Evolutionary conservation across 1,140 invertebrate species (phyloP), one percentile per base, ranked within the genome.

Genomic region (Drosophila orena): DNA sequence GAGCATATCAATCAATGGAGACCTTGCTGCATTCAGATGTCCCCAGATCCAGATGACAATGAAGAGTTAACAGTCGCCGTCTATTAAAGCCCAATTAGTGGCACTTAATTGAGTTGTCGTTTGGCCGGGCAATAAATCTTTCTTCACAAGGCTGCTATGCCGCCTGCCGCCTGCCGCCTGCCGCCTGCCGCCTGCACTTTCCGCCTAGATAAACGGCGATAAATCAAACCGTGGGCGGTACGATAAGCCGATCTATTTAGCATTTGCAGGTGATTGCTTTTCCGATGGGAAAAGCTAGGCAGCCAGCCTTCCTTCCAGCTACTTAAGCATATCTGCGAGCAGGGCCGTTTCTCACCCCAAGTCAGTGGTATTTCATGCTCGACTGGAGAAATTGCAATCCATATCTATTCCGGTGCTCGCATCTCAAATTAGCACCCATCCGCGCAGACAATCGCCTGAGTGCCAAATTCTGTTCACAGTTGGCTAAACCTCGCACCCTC

Each of bases 31-130:
- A 46, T 47, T 34, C 40, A 60, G 46, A 53, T 52, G 34, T 71
- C 24, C 58, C 44, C 38, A 24, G 47, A 44, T 37, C 64, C 71
- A 79, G 64, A 66, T 79, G 44, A 75, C 62, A 61, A 75, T 50
- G 60, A 75, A 75, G 49, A 76, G 72, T 76, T 77, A 80, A 71
- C 54, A 61, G 55, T 46, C 46, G 42, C 54, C 15, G 53, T 77
- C 81, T 75, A 86, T 85, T 81, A 81, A 86, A 65, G 50, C 72
- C 74, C 80, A 88, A 86, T 86, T 88, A 86, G 79, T 64, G 71
- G 65, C 79, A 43, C 47, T 47, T 76, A 81, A 86, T 88, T 72
- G 61, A 88, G 46, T 68, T 79, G 75, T 72, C 78, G 57, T 52
- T 65, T 43, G 42, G 46, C 37, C 60, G 24, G 61, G 38, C 44